Evolutionary conservation across 1,140 invertebrate genomes (phyloP).

Genomic region (Nephotettix cincticeps): DNA sequence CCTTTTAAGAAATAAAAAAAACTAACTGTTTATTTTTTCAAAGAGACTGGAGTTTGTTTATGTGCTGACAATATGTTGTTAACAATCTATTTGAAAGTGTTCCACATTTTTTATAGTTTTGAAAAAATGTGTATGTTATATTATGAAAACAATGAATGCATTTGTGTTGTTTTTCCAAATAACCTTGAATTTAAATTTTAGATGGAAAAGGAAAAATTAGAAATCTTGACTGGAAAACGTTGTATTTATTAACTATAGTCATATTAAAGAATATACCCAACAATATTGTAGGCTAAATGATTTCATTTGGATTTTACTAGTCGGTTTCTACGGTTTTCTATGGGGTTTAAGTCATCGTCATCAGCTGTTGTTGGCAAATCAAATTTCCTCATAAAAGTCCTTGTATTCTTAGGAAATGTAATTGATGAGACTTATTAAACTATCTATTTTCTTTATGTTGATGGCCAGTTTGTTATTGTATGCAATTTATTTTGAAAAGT

Average conservation of each 20-base stretch:
- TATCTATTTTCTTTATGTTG: slow-evolving; percentile 6
- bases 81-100: neutral
- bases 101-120: neutral
- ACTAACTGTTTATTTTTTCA: neutral
- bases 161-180: neutral
- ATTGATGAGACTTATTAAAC: neutral
- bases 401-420: slow-evolving; percentile 1
- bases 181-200: neutral
- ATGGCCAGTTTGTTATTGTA: slow-evolving; percentile 16
- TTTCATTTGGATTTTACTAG: slow-evolving; percentile 10
- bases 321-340: slow-evolving; percentile 9
- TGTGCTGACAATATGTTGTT: slow-evolving; percentile 7
- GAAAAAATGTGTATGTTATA: no score
- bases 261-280: neutral
- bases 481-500: neutral
- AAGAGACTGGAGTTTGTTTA: neutral
- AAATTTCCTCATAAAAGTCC: slow-evolving; percentile 11
- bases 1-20: neutral
- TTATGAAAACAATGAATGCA: neutral
- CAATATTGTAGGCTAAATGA: slow-evolving; percentile 5
- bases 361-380: slow-evolving; percentile 2
- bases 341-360: neutral
- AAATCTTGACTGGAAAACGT: slow-evolving; percentile 4
- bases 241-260: slow-evolving; percentile 10
- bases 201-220: slow-evolving; percentile 1